A percentile compares a stretch with the other conserved stretches of the same genome.
Conservation (phyloP, 2,797 vertebrate species). For the Liasis olivaceus region DNA sequence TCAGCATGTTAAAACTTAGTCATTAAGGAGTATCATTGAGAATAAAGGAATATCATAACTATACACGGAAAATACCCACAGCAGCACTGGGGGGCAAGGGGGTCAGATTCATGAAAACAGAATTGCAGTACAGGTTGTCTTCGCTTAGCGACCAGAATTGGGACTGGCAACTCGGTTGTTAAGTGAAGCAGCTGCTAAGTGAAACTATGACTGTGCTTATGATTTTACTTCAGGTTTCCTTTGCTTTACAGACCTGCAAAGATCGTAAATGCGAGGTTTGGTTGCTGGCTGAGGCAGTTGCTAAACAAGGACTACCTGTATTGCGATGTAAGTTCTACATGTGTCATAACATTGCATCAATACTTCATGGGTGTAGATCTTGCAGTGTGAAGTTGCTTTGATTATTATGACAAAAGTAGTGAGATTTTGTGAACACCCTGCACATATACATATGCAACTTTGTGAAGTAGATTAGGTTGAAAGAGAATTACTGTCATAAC, state of each 20-base stretch:
- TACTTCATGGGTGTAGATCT: not conserved
- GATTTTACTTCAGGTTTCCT: not conserved
- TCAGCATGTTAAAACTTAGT: not conserved
- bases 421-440: not conserved
- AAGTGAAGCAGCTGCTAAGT: not conserved
- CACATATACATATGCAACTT: not conserved
- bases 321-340: not conserved
- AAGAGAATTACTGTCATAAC: not conserved
- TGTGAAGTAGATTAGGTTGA: not conserved
- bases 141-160: not conserved
- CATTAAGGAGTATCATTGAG: not conserved
- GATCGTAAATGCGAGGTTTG: not conserved
- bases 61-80: not conserved
- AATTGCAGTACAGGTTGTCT: not conserved
- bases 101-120: not conserved
- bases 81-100: not conserved
- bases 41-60: not conserved
- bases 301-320: not conserved
- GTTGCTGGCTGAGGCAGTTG: not conserved
- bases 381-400: not conserved
- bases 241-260: not conserved
- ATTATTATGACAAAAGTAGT: not conserved
- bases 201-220: not conserved
- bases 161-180: not conserved
- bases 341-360: not conserved